phyloP scores from a whole-genome alignment of 1,140 invertebrate genomes.

The Riptortus pedestris region DNA sequence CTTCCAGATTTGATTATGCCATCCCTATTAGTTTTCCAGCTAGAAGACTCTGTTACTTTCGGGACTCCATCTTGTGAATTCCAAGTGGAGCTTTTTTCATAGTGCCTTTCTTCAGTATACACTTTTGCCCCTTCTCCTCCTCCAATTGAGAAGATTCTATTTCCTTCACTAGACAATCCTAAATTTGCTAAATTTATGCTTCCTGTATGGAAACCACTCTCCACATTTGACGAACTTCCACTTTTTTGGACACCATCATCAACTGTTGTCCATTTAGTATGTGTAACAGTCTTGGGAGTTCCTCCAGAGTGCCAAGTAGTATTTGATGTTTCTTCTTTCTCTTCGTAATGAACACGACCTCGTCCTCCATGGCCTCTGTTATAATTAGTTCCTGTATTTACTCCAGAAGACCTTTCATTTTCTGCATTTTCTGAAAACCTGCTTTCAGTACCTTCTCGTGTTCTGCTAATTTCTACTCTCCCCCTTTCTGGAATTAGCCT shows the following conservation, averaged over 20 bases:
- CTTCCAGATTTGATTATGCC: slow-evolving; percentile 30
- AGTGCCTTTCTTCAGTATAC: slow-evolving; percentile 24
- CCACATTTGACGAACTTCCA: slow-evolving; percentile 4
- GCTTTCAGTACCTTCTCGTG: background rate
- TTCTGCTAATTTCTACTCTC: slow-evolving; percentile 2
- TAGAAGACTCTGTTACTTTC: background rate
- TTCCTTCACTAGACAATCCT: slow-evolving; percentile 6
- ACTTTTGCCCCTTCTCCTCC: background rate
- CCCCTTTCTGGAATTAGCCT: slow-evolving; percentile 4
- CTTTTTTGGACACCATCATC: slow-evolving; percentile 10
- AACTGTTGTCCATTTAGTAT: slow-evolving; percentile 5
- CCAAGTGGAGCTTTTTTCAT: slow-evolving; percentile 28
- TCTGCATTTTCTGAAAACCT: too few species aligned
- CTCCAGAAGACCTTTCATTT: too few species aligned
- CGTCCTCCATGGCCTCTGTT: too few species aligned
- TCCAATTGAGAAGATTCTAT: background rate
- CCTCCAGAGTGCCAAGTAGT: background rate
- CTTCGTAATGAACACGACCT: background rate
- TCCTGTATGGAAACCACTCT: background rate
- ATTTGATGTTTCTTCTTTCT: slow-evolving; percentile 6
- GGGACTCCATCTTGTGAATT: slow-evolving; percentile 20
- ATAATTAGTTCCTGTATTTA: too few species aligned
- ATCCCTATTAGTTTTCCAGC: slow-evolving; percentile 30
- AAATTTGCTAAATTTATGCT: slow-evolving; percentile 10
- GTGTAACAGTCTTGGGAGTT: background rate